A percentile compares a stretch with the other conserved stretches of the same genome.
These are phyloP conservation scores for Microplitis mediator DNA, from an alignment of 1,140 invertebrate species.

Conservation along the genomic window DNA sequence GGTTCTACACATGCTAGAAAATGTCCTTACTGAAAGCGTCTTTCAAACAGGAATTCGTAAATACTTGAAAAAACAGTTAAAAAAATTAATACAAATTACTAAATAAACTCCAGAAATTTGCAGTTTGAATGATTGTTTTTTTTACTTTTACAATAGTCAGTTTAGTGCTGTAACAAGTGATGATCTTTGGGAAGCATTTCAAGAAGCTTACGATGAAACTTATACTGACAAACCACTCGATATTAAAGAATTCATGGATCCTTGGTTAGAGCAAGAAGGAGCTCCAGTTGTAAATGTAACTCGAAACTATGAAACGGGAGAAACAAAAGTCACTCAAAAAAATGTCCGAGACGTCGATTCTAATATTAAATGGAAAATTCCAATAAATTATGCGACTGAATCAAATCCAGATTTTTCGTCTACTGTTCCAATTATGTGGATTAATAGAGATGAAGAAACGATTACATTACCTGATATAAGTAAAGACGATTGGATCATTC, in stretches of 20 bases:
- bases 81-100: not conserved
- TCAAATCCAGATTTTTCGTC: slow-evolving; percentile 11
- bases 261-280: slow-evolving; percentile 67
- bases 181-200: slow-evolving; percentile 79
- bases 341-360: not conserved
- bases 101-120: not conserved
- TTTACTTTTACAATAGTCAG: slow-evolving; percentile 45
- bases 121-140: not conserved
- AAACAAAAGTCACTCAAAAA: not conserved
- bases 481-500: slow-evolving; percentile 12
- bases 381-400: slow-evolving; percentile 2
- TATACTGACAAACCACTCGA: slow-evolving; percentile 50
- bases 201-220: slow-evolving; percentile 56
- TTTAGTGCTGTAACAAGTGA: slow-evolving; percentile 79
- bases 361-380: not conserved
- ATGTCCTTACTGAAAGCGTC: slow-evolving; percentile 55
- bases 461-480: not conserved
- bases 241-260: slow-evolving; percentile 63
- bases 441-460: not conserved
- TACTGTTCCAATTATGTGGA: not conserved
- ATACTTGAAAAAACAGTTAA: slow-evolving; percentile 56
- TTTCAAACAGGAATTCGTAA: slow-evolving; percentile 54
- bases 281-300: slow-evolving; percentile 65
- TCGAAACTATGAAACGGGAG: slow-evolving; percentile 19
- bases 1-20: slow-evolving; percentile 61